Evolutionary conservation across 2,888 invertebrate species (phyloP).

Genomic region (Tenodera sinensis): DNA sequence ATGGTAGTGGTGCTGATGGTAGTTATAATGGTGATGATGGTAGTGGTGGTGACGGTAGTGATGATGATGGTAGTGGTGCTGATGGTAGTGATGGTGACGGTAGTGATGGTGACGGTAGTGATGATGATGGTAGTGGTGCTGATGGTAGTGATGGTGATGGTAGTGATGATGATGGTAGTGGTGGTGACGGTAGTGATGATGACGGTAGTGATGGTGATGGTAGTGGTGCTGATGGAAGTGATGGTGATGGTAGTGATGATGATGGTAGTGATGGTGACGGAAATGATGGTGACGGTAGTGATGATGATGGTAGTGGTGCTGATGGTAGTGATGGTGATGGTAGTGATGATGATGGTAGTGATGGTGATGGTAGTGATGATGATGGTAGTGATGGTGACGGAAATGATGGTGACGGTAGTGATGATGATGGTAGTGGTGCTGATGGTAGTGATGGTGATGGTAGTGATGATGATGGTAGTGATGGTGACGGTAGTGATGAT

Average conservation of each 20-base stretch:
- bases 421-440: not conserved
- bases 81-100: not conserved
- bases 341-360: not conserved
- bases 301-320: too few species aligned
- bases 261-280: not conserved
- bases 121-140: too few species aligned
- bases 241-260: too few species aligned
- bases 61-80: too few species aligned
- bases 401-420: not conserved
- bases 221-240: too few species aligned
- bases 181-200: not conserved
- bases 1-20: too few species aligned
- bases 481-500: not conserved
- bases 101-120: not conserved
- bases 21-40: not conserved
- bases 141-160: not conserved
- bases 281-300: not conserved
- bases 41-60: not conserved
- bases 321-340: not conserved
- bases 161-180: not conserved
- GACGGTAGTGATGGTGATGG: not conserved
- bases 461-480: not conserved
- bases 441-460: not conserved
- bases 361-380: not conserved
- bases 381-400: not conserved